Percentiles rank a stretch among this genome's conserved stretches.
phyloP scores from a whole-genome alignment of 2,113 vertebrate genomes.

The Dasypus novemcinctus region DNA sequence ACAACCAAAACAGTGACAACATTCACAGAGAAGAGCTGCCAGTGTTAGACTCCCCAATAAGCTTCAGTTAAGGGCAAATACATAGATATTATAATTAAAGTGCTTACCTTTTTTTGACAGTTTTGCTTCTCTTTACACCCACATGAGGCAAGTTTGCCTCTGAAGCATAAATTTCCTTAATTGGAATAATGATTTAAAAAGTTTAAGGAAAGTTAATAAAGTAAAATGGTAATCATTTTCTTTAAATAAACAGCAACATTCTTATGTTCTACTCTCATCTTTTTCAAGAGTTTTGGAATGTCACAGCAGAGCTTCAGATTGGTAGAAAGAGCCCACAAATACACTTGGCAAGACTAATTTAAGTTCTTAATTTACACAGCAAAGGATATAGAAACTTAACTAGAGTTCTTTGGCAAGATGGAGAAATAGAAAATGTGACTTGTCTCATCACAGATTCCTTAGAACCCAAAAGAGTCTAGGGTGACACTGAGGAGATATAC shows the following conservation, averaged over 20 bases:
- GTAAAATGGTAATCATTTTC: constrained; percentile 40
- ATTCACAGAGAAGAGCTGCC: not conserved
- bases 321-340: not conserved
- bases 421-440: not conserved
- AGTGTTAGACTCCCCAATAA: not conserved
- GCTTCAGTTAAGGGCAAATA: not conserved
- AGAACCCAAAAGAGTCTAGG: not conserved
- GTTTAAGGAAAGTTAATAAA: not conserved
- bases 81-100: not conserved
- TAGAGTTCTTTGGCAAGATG: not conserved
- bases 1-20: not conserved
- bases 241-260: constrained; percentile 23
- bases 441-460: not conserved
- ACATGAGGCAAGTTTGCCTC: not conserved
- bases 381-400: constrained; percentile 17
- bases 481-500: not conserved
- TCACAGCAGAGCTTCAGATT: constrained; percentile 23
- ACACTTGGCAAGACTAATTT: constrained; percentile 9
- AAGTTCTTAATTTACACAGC: constrained; percentile 38
- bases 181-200: not conserved
- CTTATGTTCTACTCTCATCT: constrained; percentile 31
- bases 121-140: not conserved
- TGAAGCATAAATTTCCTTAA: not conserved
- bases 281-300: constrained; percentile 43
- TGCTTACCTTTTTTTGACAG: not conserved